These are phyloP conservation scores for Phalacrocorax brasilianus DNA, from an alignment of 2,113 vertebrate species.

Conservation along the genomic window DNA sequence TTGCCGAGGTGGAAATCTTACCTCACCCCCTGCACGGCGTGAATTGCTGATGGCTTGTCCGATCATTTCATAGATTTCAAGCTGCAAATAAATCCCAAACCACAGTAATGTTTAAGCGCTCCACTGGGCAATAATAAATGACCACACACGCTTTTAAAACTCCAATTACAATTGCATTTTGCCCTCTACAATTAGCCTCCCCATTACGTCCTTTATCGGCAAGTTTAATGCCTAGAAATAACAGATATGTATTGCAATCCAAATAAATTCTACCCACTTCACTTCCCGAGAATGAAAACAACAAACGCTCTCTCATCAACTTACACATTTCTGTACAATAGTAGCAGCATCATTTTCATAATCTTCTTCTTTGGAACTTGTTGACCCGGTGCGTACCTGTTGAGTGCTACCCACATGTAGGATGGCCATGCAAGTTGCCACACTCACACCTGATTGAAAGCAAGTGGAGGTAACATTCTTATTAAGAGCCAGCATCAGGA, in stretches of 20 bases:
- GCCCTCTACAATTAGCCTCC: neutral
- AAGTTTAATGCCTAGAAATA: neutral
- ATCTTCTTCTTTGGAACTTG: constrained; percentile 95
- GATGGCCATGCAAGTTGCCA: constrained; percentile 98
- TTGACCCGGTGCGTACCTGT: constrained; percentile 91
- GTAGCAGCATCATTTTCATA: constrained; percentile 98
- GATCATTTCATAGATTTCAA: constrained; percentile 99
- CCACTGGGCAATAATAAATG: neutral
- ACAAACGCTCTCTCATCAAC: neutral
- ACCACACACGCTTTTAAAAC: neutral
- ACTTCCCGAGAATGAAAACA: neutral
- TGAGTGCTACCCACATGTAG: constrained; percentile 93
- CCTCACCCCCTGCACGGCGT: constrained; percentile 95
- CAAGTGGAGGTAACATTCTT: neutral
- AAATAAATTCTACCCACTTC: neutral
- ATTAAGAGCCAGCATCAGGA: neutral
- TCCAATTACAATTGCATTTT: neutral
- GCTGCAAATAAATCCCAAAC: constrained; percentile 73
- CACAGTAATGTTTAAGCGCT: accelerated
- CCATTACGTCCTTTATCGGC: neutral
- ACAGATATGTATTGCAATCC: accelerated
- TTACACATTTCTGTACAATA: constrained; percentile 99
- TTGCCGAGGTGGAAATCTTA: constrained; percentile 40
- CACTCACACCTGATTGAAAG: constrained; percentile 85
- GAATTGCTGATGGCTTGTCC: constrained; percentile 95